Percentiles rank a stretch among this genome's conserved stretches.
phyloP scores from a whole-genome alignment of 92 coral and sea anemone species.

The Siderastrea radians region DNA sequence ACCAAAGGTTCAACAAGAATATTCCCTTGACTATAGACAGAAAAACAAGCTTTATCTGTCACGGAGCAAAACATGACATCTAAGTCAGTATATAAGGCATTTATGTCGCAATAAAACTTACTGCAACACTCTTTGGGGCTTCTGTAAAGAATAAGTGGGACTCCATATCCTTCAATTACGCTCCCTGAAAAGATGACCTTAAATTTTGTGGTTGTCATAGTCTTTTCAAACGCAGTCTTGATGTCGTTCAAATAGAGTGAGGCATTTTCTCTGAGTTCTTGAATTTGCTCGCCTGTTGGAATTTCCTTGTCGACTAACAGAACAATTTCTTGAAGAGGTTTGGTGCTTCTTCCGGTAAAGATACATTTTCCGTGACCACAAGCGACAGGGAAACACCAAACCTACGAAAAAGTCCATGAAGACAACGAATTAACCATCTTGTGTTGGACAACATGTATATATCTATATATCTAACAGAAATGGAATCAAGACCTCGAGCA shows the following conservation, averaged over 20 bases:
- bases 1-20: constrained; percentile 21
- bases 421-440: no score
- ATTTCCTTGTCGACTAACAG: constrained; percentile 13
- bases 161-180: no score
- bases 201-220: no score
- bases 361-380: constrained; percentile 56
- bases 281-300: constrained; percentile 19
- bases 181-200: no score
- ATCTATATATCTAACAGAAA: no score
- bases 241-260: constrained; percentile 27
- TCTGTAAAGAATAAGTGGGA: no score
- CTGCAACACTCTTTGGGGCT: not conserved
- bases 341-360: constrained; percentile 41
- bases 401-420: not conserved
- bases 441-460: no score
- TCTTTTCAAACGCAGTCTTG: constrained; percentile 9
- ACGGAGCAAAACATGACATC: constrained; percentile 59
- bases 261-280: not conserved
- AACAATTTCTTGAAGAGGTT: constrained; percentile 21
- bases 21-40: constrained; percentile 20
- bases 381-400: constrained; percentile 4
- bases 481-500: no score
- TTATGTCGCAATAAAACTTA: constrained; percentile 18
- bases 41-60: constrained; percentile 44
- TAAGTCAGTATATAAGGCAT: constrained; percentile 39